Conservation (phyloP, 2,113 vertebrate species). For the Microtus pennsylvanicus region DNA sequence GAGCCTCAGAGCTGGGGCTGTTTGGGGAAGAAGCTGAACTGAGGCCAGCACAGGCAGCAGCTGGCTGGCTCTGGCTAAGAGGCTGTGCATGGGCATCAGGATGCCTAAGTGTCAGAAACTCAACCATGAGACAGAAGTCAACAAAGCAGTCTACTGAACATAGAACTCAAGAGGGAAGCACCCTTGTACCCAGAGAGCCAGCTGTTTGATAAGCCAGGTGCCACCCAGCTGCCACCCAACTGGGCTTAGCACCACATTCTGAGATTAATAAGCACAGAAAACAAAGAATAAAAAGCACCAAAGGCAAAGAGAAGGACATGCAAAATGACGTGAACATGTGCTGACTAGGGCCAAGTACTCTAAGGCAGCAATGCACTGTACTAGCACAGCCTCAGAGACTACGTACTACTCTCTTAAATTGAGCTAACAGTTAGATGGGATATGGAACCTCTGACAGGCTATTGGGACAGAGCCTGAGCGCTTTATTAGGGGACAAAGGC, state of each 20-base stretch:
- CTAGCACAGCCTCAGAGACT: background rate
- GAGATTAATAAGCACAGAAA: too few species aligned
- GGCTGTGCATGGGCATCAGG: background rate
- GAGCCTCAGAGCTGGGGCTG: background rate
- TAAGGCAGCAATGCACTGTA: background rate
- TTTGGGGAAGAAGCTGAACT: background rate
- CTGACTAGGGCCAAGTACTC: too few species aligned
- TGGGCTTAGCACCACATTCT: background rate
- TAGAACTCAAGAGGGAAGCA: background rate
- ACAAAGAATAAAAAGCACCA: background rate
- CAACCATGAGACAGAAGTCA: background rate
- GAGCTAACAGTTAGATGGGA: background rate
- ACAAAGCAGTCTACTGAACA: background rate
- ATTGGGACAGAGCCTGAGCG: background rate
- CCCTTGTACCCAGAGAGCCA: background rate
- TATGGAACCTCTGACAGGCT: background rate
- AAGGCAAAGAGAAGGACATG: background rate
- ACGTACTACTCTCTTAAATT: too few species aligned
- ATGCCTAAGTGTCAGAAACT: background rate
- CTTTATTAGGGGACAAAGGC: background rate
- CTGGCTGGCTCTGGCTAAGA: background rate
- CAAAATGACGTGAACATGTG: background rate
- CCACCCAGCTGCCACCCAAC: background rate
- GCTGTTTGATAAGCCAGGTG: background rate
- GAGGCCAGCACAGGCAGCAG: background rate